Base-by-base conservation (phyloP, 1,140 invertebrate genomes). In the Epicauta chinensis region DNA sequence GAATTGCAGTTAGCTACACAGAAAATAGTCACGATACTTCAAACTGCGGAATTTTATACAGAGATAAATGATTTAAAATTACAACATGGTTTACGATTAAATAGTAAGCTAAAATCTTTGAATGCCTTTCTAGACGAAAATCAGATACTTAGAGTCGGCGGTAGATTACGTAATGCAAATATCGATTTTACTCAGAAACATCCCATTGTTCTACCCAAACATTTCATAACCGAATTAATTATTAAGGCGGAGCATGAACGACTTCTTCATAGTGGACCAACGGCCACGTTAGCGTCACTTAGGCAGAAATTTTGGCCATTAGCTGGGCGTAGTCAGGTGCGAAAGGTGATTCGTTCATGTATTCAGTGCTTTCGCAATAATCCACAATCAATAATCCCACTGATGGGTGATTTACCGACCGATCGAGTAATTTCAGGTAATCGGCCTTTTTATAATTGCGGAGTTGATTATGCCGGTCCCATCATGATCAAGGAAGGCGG, bases 401-500 rank as follows among this genome's bases (percentile, higher is more conserved):
- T 65, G 9, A 72, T 72, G 68, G 69, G 50, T 3, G 23, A 70
- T 38, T 50, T 69, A 13, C 63, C 64, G 5, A 12, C 31, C 13
- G n/a, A 23, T 11, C 15, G 1, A 32, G 66, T 11, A 39, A 58
- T 9, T 14, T 39, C 9, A 39, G 58, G 6, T 39, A 51, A 16
- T 53, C 51, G 32, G 58, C 66, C 6, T 71, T n/a, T 73, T 51
- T 9, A 48, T 16, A 51, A 50, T 6, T 16, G 38, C 6, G 59
- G 64, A 14, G 43, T 68, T 2, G 69, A 73, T 53, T 71, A 68
- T 37, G 63, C 64, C 2, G 70, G 69, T 31, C 69, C 66, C 4
- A 40, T 47, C 11, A 7, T 51, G 47, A 53, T 58, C 12, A 55
- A 44, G 15, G 42, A 48, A 6, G 30, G 37, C 12, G 38, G 32